A percentile compares a stretch with the other conserved stretches of the same genome.
phyloP scores from a whole-genome alignment of 2,888 invertebrate species.

The Liodrosophila aerea region DNA sequence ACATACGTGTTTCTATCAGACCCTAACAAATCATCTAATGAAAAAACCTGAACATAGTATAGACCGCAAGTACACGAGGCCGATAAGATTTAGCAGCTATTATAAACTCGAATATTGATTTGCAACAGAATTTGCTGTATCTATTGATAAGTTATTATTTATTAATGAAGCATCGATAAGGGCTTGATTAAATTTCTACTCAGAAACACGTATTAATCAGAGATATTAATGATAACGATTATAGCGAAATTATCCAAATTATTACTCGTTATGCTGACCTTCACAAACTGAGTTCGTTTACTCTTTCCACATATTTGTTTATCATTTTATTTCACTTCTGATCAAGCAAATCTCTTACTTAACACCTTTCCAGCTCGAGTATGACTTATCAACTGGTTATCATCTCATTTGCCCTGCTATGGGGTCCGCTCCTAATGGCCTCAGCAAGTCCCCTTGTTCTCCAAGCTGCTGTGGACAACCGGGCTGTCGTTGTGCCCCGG shows the following conservation, averaged over 20 bases:
- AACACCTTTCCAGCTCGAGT: slow-evolving; percentile 9
- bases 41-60: slow-evolving; percentile 2
- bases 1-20: neutral
- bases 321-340: neutral
- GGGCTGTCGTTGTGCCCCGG: no score
- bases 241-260: neutral
- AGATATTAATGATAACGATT: neutral
- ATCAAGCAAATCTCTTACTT: neutral
- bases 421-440: no score
- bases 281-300: neutral
- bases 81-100: slow-evolving; percentile 58
- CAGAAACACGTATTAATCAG: neutral
- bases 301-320: neutral
- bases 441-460: no score
- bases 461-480: no score
- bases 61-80: slow-evolving; percentile 23
- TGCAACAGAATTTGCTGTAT: slow-evolving; percentile 4
- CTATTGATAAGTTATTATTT: slow-evolving; percentile 33
- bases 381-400: slow-evolving; percentile 34
- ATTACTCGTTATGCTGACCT: neutral
- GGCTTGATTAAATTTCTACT: neutral
- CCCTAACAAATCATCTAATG: slow-evolving; percentile 25
- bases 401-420: no score
- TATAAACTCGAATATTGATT: slow-evolving; percentile 38
- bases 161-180: slow-evolving; percentile 20